Evolutionary conservation across 2,888 invertebrate species (phyloP).

Genomic region (Plagiodera versicolora): DNA sequence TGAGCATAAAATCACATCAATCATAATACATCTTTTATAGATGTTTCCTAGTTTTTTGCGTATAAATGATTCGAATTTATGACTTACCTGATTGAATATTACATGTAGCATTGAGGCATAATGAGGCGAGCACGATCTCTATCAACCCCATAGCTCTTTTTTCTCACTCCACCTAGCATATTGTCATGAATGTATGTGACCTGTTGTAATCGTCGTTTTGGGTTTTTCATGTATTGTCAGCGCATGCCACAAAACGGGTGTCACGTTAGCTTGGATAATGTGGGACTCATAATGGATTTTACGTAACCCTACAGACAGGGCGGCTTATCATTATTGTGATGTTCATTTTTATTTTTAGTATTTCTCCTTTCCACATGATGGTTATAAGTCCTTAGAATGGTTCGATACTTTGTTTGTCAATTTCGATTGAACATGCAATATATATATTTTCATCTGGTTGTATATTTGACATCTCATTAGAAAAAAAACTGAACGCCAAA

Average conservation of each 20-base stretch:
- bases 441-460: no score
- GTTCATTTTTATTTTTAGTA: no score
- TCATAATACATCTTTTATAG: no score
- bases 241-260: neutral
- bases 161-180: slow-evolving; percentile 18
- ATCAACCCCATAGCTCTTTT: slow-evolving; percentile 34
- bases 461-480: no score
- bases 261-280: neutral
- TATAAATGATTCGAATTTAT: neutral
- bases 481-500: no score
- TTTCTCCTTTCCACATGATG: no score
- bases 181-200: neutral
- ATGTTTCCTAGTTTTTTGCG: no score
- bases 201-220: neutral
- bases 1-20: no score
- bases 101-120: slow-evolving; percentile 39
- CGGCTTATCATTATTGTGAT: neutral
- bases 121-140: slow-evolving; percentile 34
- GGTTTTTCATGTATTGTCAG: neutral
- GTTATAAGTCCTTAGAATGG: no score
- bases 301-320: neutral
- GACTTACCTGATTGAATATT: slow-evolving; percentile 31
- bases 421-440: no score
- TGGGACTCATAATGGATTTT: slow-evolving; percentile 1
- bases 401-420: no score